These are phyloP conservation scores for Papilio glaucus DNA, from an alignment of 1,140 invertebrate genomes.

Conservation along the genomic window DNA sequence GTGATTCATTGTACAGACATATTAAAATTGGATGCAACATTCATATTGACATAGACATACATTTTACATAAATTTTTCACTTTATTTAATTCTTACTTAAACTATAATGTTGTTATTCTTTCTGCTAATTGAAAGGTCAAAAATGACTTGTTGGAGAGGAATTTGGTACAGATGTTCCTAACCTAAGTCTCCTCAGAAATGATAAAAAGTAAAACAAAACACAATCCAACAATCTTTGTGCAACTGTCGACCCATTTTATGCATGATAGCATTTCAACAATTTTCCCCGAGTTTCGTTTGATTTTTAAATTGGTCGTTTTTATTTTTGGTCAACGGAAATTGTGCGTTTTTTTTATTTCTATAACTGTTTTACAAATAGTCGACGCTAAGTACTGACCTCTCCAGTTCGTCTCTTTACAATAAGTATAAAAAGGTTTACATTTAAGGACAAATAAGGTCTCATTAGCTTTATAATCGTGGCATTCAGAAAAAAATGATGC, in stretches of 20 bases:
- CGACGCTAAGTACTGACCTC: neutral
- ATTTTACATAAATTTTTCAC: neutral
- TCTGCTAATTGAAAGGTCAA: too few relatives aligned
- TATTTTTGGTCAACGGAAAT: conserved; percentile 9
- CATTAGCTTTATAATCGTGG: too few relatives aligned
- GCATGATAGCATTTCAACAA: conserved; percentile 2
- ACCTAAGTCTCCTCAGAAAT: neutral
- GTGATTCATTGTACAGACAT: neutral
- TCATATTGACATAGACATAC: neutral
- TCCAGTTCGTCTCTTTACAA: neutral
- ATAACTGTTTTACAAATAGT: conserved; percentile 3
- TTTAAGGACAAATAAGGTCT: neutral
- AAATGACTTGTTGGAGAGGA: too few relatives aligned
- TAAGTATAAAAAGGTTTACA: neutral
- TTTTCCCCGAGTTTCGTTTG: neutral
- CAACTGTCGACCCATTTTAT: conserved; percentile 19
- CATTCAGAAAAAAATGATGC: too few relatives aligned
- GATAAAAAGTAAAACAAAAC: neutral
- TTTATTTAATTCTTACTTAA: neutral
- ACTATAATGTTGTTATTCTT: neutral
- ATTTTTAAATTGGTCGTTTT: neutral
- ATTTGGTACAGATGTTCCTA: too few relatives aligned
- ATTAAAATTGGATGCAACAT: neutral
- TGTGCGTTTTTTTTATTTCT: neutral
- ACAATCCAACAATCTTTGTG: neutral